Evolutionary conservation across 2,113 vertebrate species (phyloP).

Genomic region (Anguilla rostrata): DNA sequence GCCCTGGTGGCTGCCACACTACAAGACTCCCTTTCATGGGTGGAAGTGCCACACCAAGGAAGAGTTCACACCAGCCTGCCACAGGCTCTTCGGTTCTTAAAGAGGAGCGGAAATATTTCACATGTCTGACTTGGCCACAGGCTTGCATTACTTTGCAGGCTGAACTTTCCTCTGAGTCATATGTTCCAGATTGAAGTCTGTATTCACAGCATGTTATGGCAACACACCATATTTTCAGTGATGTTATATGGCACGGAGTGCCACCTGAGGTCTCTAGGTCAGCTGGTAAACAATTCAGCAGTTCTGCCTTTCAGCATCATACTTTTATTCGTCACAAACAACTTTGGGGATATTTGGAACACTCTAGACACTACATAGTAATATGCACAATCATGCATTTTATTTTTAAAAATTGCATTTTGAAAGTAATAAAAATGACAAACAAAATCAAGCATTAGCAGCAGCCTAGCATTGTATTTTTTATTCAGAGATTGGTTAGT

Average conservation of each 20-base stretch:
- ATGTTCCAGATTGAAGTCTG: constrained; percentile 23
- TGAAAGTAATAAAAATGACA: too few relatives aligned
- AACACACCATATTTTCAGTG: background rate
- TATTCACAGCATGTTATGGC: constrained; percentile 1
- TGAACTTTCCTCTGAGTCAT: constrained; percentile 22
- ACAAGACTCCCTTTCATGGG: constrained; percentile 32
- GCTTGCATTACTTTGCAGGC: constrained; percentile 42
- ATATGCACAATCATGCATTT: too few relatives aligned
- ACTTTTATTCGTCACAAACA: background rate
- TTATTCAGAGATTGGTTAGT: too few relatives aligned
- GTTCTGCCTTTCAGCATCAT: background rate
- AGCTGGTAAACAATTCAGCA: background rate
- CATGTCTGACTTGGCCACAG: constrained; percentile 53
- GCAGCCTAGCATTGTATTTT: too few relatives aligned
- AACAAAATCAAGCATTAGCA: too few relatives aligned
- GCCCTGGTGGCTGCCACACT: constrained; percentile 1
- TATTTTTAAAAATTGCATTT: too few relatives aligned
- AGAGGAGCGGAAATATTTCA: constrained; percentile 60
- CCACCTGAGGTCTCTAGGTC: background rate
- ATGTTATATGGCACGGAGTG: background rate
- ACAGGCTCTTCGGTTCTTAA: constrained; percentile 43
- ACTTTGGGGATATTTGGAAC: background rate
- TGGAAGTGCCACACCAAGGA: constrained; percentile 22
- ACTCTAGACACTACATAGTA: too few relatives aligned
- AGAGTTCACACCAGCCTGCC: constrained; percentile 54